Evolutionary conservation across 2,888 invertebrate genomes (phyloP), one percentile per base, ranked within the genome.

Genomic region (Allolobophora icterica): DNA sequence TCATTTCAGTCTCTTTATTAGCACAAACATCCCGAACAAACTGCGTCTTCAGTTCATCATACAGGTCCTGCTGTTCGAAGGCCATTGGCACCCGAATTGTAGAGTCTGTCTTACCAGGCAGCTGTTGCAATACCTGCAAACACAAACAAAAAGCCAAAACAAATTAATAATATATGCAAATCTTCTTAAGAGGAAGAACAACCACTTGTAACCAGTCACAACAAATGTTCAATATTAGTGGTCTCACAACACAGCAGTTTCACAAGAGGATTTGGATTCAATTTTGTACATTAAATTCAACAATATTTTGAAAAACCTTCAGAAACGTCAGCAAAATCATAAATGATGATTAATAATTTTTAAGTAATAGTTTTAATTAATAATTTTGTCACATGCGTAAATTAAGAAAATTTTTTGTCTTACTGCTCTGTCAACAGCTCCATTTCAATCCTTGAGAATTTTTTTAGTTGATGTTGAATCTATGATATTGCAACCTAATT

Each of bases 41-140:
- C 91, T 91, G 84, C 11, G n/a, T 84, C 97, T 95, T 97, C n/a
- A 98, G 96, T 0, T 97, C 96, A 93, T 97, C 96, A 94, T 99
- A 99, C 93, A 97, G 96, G 42, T 96, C 96, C 92, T 97, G 96
- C 95, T 99, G 99, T 30, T 96, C 96, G 1, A 96, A 96, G 0
- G 96, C 96, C 97, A 99, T 97, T 0, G 97, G 95, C 92, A 97
- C 96, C 93, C 96, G 96, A 90, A 97, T 96, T 0, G 97, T 96
- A 90, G 96, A 96, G 92, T 98, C 97, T 4, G 96, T 96, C 96
- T 99, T 99, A 93, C 96, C 95, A 0, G 99, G 99, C 93, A 99
- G 95, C 95, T 98, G 97, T 52, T 94, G 93, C 92, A 96, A 93
- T 6, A 95, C 95, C 95, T 95, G 92, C 5, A 87, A 33, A 33